Evolutionary conservation across 2,888 invertebrate genomes (phyloP), one percentile per base, ranked within the genome.

Genomic region (Corythucha ciliata): DNA sequence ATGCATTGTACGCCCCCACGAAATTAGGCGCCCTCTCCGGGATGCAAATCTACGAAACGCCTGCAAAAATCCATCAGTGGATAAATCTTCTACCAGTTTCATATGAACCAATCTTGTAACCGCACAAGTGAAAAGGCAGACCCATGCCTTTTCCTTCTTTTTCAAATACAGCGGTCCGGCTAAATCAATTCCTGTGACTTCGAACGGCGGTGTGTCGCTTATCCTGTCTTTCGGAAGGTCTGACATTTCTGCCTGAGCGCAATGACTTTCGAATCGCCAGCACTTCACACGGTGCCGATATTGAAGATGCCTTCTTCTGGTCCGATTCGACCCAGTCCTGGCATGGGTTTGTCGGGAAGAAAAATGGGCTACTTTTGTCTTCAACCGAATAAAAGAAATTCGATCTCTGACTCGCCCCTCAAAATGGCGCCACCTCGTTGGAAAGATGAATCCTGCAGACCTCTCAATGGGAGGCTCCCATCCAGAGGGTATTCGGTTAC

Each of bases 121-220:
- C 1, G 68, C 64, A 59, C 68, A 70, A 0, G 68, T 68, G 50
- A 64, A 64, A 7, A 70, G 29, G 3, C 59, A 57, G 5, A 69
- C 58, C 63, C 64, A 69, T 4, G 56, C 59, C 36, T 65, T 63
- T 21, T 48, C 4, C 3, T 36, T 44, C 16, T 12, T 20, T 45
- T 25, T 46, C 24, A 66, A 50, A 21, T 44, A 54, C 12, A 69
- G 39, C 1, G 69, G 69, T 1, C 69, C 69, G 3, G 64, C 61
- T 33, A 68, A 59, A 55, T 68, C 68, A 1, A 67, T 55, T 5
- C 66, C 68, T 1, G 57, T 59, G 3, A 63, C 48, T 46, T 65
- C 62, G 59, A 67, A 65, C 6, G 55, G 55, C 4, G 48, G 32
- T 6, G 62, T 60, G 45, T 61, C 55, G 10, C 57, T 54, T 3